A percentile compares a stretch with the other conserved stretches of the same genome.
These are phyloP conservation scores for Psittacula derbiana DNA, from an alignment of 2,797 vertebrate species.

Conservation along the genomic window DNA sequence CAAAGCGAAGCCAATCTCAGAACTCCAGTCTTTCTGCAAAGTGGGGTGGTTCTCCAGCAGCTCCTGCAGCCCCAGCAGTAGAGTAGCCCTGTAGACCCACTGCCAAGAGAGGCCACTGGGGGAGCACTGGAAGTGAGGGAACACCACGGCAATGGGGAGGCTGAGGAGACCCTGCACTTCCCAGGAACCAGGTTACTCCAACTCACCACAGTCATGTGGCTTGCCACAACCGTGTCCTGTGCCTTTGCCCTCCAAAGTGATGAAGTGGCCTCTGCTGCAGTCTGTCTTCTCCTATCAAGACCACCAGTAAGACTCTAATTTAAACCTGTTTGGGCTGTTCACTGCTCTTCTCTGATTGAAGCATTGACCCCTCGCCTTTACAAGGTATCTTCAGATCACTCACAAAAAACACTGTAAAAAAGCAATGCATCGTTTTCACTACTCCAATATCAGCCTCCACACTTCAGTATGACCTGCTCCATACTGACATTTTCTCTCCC, in stretches of 20 bases:
- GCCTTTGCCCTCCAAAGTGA: not conserved
- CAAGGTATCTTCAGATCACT: not conserved
- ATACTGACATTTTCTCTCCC: not conserved
- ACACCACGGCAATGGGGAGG: fast-evolving
- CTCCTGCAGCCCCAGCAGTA: not conserved
- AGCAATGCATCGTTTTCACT: fast-evolving
- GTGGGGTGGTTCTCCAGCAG: not conserved
- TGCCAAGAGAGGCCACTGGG: too few species aligned
- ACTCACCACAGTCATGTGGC: not conserved
- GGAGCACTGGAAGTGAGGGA: not conserved
- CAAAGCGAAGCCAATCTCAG: not conserved
- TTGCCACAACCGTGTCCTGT: fast-evolving
- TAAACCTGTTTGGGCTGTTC: not conserved
- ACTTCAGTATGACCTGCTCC: fast-evolving
- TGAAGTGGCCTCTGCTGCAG: not conserved
- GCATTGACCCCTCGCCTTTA: not conserved
- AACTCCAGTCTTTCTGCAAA: not conserved
- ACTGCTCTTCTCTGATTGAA: not conserved
- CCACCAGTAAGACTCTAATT: not conserved
- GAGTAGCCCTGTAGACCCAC: not conserved
- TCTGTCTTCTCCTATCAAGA: not conserved
- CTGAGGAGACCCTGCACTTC: not conserved
- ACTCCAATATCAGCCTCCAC: not conserved
- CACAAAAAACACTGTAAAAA: not conserved
- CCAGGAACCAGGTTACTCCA: not conserved